Evolutionary conservation across 2,888 invertebrate genomes (phyloP).

Genomic region (Heterodera filipjevi): DNA sequence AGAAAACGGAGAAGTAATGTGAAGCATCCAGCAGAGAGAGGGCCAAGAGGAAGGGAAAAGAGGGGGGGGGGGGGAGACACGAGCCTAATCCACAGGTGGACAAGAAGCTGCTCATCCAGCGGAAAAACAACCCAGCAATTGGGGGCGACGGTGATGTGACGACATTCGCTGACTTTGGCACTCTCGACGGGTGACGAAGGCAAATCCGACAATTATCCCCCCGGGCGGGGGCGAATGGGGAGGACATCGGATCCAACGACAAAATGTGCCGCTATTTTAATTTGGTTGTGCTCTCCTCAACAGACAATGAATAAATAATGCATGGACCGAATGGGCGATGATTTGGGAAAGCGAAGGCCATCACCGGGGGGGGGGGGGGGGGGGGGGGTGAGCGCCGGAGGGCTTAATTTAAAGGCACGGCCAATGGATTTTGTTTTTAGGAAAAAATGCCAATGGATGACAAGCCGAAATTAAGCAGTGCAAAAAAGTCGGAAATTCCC

Average conservation of each 20-base stretch:
- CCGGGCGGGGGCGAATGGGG: not conserved
- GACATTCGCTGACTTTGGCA: conserved; percentile 12
- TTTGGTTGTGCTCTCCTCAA: not conserved
- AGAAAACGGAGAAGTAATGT: conserved; percentile 1
- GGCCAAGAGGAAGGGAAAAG: not conserved
- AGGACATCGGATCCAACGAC: conserved; percentile 2
- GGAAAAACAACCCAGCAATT: conserved; percentile 4
- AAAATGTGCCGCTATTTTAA: conserved; percentile 11
- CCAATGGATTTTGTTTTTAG: not conserved
- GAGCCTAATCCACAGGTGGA: conserved; percentile 1
- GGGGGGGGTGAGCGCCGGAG: not conserved
- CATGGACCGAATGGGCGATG: not conserved
- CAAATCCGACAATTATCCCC: conserved; percentile 8
- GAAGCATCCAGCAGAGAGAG: not conserved
- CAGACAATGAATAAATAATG: conserved; percentile 1
- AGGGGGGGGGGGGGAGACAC: not conserved
- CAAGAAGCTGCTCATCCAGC: not conserved
- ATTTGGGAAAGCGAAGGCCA: not conserved
- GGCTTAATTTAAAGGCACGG: not conserved
- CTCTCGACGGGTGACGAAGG: not conserved
- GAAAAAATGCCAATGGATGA: not conserved
- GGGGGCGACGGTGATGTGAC: not conserved
- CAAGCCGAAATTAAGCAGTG: not conserved
- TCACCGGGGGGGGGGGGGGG: not conserved
- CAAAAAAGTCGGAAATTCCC: not conserved